phyloP scores from a whole-genome alignment of 2,888 invertebrate species.

The Cryptus armator region DNA sequence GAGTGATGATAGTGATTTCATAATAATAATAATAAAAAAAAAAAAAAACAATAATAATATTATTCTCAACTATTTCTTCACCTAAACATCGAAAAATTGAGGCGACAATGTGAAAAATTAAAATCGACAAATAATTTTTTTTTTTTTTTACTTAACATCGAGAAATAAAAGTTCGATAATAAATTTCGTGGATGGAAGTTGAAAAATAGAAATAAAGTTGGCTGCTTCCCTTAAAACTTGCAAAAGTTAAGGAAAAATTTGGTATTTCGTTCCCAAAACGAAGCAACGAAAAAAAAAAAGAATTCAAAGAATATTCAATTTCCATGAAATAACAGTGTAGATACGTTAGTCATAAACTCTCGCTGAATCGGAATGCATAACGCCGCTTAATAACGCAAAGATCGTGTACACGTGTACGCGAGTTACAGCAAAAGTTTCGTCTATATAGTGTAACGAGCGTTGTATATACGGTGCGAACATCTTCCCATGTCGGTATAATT shows the following conservation, averaged over 20 bases:
- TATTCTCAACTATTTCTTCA: too few species aligned
- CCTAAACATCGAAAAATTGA: too few species aligned
- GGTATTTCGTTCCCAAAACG: neutral
- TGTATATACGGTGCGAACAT: constrained; percentile 69
- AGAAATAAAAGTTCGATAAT: too few species aligned
- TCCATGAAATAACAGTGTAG: neutral
- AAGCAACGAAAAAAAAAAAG: neutral
- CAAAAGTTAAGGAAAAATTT: neutral
- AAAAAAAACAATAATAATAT: too few species aligned
- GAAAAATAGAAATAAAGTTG: too few species aligned
- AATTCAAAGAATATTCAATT: neutral
- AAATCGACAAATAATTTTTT: too few species aligned
- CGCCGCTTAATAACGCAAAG: constrained; percentile 7
- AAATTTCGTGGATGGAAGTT: too few species aligned
- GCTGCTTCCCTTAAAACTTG: neutral
- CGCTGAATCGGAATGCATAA: constrained; percentile 1
- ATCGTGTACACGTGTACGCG: neutral
- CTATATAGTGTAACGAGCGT: constrained; percentile 51
- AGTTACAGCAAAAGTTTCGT: constrained; percentile 39
- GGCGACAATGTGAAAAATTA: too few species aligned
- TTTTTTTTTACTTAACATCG: too few species aligned
- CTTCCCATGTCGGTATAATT: constrained; percentile 81
- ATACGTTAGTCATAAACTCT: neutral
- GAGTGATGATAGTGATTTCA: neutral
- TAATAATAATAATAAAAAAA: neutral